Evolutionary conservation across 2,113 vertebrate species (phyloP).

Genomic region (Sminthopsis crassicaudata): DNA sequence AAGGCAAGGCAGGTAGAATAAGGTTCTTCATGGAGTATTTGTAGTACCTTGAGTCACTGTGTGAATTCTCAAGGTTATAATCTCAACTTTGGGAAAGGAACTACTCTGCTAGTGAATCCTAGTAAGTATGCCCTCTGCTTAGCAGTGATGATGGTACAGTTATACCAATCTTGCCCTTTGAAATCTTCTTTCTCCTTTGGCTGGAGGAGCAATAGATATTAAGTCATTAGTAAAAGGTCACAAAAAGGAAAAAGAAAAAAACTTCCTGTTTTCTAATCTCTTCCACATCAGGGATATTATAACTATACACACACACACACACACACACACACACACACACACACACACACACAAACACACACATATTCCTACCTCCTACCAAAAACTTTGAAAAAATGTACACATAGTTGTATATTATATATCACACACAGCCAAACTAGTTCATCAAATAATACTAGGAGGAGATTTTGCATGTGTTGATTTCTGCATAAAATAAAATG

Average conservation of each 20-base stretch:
- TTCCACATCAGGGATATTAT: neutral
- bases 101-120: constrained; percentile 58
- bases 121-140: constrained; percentile 69
- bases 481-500: neutral
- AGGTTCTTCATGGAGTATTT: constrained; percentile 34
- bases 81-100: constrained; percentile 72
- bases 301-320: neutral
- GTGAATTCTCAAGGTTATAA: constrained; percentile 33
- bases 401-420: neutral
- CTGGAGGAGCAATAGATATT: neutral
- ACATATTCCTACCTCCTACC: neutral
- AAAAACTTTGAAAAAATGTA: constrained; percentile 19
- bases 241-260: constrained; percentile 24
- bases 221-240: constrained; percentile 40
- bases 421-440: neutral
- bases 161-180: constrained; percentile 27
- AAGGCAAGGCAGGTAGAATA: neutral
- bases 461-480: neutral
- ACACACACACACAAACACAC: neutral
- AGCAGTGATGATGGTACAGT: neutral
- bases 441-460: constrained; percentile 38
- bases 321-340: neutral
- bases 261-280: neutral
- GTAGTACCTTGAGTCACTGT: constrained; percentile 69
- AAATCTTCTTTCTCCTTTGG: constrained; percentile 36